These are phyloP conservation scores for Girardinus metallicus DNA, from an alignment of 2,797 vertebrate species.

Conservation along the genomic window DNA sequence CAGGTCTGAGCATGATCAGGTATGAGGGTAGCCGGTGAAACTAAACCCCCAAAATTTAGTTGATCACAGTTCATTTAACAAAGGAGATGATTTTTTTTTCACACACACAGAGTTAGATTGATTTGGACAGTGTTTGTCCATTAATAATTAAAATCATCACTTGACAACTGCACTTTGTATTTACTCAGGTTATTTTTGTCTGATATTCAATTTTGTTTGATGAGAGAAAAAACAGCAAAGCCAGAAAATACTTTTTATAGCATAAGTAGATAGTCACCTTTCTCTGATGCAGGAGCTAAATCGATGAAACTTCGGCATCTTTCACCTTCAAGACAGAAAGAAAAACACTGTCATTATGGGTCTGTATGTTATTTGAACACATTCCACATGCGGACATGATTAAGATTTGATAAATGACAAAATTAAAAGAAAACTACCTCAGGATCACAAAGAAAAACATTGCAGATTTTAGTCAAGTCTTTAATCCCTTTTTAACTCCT, in stretches of 20 bases:
- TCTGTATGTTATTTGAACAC: not conserved
- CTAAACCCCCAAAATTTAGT: not conserved
- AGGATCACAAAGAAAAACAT: not conserved
- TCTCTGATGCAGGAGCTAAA: slow-evolving; percentile 92
- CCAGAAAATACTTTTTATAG: not conserved
- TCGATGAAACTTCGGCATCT: slow-evolving; percentile 95
- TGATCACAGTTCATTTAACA: not conserved
- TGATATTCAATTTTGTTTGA: not conserved
- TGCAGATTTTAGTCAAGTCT: not conserved
- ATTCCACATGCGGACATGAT: not conserved
- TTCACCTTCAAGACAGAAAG: slow-evolving; percentile 83
- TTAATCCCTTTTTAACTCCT: slow-evolving; percentile 28
- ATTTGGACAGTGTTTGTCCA: not conserved
- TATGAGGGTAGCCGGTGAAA: not conserved
- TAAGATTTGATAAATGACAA: not conserved
- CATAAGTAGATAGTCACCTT: slow-evolving; percentile 79
- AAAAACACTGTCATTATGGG: not conserved
- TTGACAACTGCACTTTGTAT: not conserved
- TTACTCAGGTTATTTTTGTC: not conserved
- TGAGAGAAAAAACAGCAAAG: not conserved
- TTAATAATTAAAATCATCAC: not conserved
- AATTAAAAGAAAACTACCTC: slow-evolving; percentile 11
- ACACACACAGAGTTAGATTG: not conserved
- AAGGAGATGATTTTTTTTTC: not conserved
- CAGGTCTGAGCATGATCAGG: not conserved